Conservation (phyloP, 1,140 invertebrate genomes). For the Nilaparvata lugens region DNA sequence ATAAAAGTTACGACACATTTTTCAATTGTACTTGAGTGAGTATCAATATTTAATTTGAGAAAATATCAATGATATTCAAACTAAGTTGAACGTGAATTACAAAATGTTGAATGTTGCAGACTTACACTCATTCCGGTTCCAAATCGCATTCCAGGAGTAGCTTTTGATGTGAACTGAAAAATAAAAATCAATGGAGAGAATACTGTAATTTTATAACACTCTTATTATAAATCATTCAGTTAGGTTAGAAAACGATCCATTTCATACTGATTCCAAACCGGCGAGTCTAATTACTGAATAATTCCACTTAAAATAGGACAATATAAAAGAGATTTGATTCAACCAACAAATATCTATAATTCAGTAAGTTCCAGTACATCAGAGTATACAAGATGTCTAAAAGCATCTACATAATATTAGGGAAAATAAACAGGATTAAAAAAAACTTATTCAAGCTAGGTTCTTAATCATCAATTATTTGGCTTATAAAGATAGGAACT, state of each 20-base stretch:
- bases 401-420: no score
- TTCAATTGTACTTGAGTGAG: background rate
- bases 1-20: background rate
- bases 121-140: constrained; percentile 43
- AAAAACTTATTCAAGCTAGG: no score
- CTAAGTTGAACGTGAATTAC: background rate
- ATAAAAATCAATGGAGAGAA: constrained; percentile 12
- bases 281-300: background rate
- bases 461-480: no score
- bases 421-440: no score
- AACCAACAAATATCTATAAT: no score
- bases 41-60: background rate
- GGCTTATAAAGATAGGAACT: no score
- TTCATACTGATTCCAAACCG: background rate
- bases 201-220: background rate
- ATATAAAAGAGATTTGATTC: background rate
- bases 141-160: constrained; percentile 40
- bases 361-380: no score
- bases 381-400: no score
- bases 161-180: constrained; percentile 36
- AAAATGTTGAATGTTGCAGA: constrained; percentile 7
- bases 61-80: background rate
- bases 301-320: background rate
- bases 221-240: background rate
- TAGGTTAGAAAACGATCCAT: background rate